Percentiles rank a stretch among this genome's conserved stretches.
Evolutionary conservation across 2,113 vertebrate species (phyloP).

Genomic region (Corydoras sp.): DNA sequence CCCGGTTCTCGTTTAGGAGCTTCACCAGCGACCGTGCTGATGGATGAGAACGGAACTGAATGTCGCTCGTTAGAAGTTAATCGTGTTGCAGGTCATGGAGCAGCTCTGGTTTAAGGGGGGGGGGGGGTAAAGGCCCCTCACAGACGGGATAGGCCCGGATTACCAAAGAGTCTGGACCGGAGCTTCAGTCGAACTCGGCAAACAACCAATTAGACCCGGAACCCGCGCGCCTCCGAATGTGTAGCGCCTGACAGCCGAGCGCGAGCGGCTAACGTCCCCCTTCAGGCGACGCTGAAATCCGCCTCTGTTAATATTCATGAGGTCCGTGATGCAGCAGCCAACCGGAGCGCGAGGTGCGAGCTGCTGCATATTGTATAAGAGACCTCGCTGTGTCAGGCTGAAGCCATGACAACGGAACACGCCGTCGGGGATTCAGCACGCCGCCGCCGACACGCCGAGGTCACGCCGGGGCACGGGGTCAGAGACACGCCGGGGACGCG

Average conservation of each 20-base stretch:
- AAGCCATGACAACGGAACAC: constrained; percentile 50
- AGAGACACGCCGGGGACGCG: not conserved
- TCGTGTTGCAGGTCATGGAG: too few relatives aligned
- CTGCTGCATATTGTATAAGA: constrained; percentile 65
- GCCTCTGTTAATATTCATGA: constrained; percentile 70
- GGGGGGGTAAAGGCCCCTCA: too few relatives aligned
- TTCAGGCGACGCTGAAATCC: constrained; percentile 59
- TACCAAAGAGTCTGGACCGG: too few relatives aligned
- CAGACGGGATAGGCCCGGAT: too few relatives aligned
- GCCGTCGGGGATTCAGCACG: constrained; percentile 17
- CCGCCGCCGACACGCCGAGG: not conserved
- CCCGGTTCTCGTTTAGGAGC: too few relatives aligned
- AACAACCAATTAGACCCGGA: too few relatives aligned
- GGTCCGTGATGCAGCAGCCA: constrained; percentile 58
- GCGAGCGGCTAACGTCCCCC: not conserved
- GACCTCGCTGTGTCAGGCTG: constrained; percentile 59
- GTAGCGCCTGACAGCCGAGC: not conserved
- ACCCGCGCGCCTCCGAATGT: not conserved
- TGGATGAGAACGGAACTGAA: too few relatives aligned
- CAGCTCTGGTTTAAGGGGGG: too few relatives aligned
- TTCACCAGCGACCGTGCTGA: too few relatives aligned
- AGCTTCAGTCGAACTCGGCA: too few relatives aligned
- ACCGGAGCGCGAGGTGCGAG: constrained; percentile 57
- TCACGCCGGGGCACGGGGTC: not conserved
- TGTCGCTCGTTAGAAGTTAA: too few relatives aligned